Percentiles rank a stretch among this genome's conserved stretches.
phyloP scores from a whole-genome alignment of 2,113 vertebrate species.

The Falco punctatus region DNA sequence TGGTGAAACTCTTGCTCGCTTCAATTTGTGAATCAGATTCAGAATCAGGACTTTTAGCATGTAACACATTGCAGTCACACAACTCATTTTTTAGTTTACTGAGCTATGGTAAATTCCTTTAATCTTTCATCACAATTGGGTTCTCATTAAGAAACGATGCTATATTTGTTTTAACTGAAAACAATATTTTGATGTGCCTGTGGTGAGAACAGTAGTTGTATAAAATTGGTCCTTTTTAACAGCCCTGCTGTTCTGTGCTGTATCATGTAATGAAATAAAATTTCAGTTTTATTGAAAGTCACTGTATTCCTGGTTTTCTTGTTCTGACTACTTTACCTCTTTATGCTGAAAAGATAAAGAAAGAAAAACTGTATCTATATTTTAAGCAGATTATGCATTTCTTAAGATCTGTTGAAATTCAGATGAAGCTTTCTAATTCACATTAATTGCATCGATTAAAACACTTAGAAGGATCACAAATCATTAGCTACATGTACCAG shows the following conservation, averaged over 20 bases:
- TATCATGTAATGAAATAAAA: not conserved
- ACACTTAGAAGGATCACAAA: conserved; percentile 52
- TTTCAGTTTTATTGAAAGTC: not conserved
- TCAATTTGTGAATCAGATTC: not conserved
- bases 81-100: not conserved
- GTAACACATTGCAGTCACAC: not conserved
- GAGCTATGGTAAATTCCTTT: not conserved
- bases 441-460: conserved; percentile 56
- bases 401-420: conserved; percentile 14
- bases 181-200: not conserved
- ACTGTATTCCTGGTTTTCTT: not conserved
- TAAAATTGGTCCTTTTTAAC: not conserved
- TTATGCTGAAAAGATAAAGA: conserved; percentile 5
- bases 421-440: conserved; percentile 18
- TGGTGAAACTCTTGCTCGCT: not conserved
- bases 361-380: not conserved
- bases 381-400: conserved; percentile 47
- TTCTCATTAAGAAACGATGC: not conserved
- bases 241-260: not conserved
- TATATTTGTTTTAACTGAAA: not conserved
- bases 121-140: not conserved
- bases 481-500: conserved; percentile 42
- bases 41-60: not conserved
- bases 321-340: not conserved
- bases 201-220: not conserved